Base-by-base conservation (phyloP, 2,113 vertebrate species). In the Scolopax mira region DNA sequence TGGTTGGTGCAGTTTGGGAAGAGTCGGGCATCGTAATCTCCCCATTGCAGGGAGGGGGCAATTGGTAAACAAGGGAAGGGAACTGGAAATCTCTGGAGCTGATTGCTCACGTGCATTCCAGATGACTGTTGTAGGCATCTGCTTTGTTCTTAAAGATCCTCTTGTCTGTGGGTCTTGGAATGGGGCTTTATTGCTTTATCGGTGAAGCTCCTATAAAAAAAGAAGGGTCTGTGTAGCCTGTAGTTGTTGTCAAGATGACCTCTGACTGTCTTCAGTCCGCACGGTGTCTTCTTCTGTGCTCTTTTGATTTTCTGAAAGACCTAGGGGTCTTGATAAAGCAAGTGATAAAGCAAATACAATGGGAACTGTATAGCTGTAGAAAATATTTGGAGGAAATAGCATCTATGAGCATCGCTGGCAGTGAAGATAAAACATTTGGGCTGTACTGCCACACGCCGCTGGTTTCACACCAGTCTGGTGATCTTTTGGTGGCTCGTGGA, bases 391-490 rank as follows among this genome's bases (percentile, higher is more conserved):
- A 80, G 79, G 77, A 62, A 92, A 25, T 46, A 57, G 19, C 10
- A 7, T 44, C 5, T 16, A 1, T 52, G 64, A 57, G 39, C 44
- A 30, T 88, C 17, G 3, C 46, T 84, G 69, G 46, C 39, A 62
- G 46, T 7, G 21, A 39, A 67, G 55, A 24, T 72, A 58, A 79
- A 93, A 51, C 35, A 2, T 67, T 86, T 62, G 77, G 19, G 35
- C 70, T 71, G 30, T 70, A 31, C 18, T 0, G 3, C 62, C 51
- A 39, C 8, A 5, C 12, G 16, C 15, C 4, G 0, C 42, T 52
- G 7, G 69, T 89, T 64, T 77, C 52, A 10, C 3, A 7, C 33
- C 10, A 64, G 18, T 39, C 31, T 92, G 70, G 15, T 54, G 19
- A 25, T 85, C 42, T 41, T 58, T 41, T 69, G 37, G 41, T 78